Evolutionary conservation across 2,888 invertebrate genomes (phyloP), one percentile per base, ranked within the genome.

Genomic region (Spilosoma lubricipeda): DNA sequence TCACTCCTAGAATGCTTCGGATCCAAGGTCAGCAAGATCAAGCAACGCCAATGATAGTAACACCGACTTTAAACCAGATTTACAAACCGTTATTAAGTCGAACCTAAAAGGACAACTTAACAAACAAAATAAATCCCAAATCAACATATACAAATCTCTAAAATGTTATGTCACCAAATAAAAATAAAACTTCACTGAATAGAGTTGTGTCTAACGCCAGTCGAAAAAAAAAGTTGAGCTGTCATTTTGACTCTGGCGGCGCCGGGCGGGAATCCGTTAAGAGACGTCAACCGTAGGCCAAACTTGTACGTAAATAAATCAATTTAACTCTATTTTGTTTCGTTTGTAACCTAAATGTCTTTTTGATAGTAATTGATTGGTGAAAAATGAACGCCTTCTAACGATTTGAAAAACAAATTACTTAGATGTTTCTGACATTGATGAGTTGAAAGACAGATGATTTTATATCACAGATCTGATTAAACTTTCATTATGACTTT

Each of bases 191-290:
- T 73, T 83, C 88, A 84, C 88, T 89, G 89, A 89, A 92, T 89
- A 88, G 91, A 90, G 86, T 88, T 89, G 90, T 89, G 87, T 90
- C 87, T 88, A 89, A 89, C 88, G 82, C 83, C 81, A 84, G 88
- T 36, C 64, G 89, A 87, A 86, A 88, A 56, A 85, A 71, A 88
- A 88, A 85, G 90, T 89, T 91, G 87, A 89, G 90, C 93, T 93
- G 94, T 94, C 93, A 93, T 87, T 89, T 81, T 92, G 94, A 92
- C 93, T 92, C 91, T 91, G 86, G 81, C 88, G 93, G 92, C 94
- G 92, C 93, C 93, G 91, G 90, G 87, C 93, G 91, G 91, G 87
- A 89, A 90, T 85, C 82, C 83, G 91, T 90, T 86, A 89, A 88
- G 88, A 89, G 90, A 88, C 86, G 89, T 89, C 92, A 90, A 73